phyloP scores from a whole-genome alignment of 2,888 invertebrate genomes.

The Diaprepes abbreviatus region DNA sequence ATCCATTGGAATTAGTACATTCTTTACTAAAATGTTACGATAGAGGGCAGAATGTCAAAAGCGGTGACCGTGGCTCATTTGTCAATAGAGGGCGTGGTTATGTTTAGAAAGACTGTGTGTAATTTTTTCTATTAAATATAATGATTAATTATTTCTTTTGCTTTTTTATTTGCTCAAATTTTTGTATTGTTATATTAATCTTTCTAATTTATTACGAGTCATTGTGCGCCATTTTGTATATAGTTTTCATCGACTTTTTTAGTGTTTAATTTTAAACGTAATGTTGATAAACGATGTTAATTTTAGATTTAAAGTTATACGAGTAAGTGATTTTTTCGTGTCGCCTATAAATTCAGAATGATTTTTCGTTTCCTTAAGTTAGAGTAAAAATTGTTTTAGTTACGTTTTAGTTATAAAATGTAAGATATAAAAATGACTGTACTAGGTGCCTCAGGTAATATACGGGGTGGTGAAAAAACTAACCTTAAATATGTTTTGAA shows the following conservation, averaged over 20 bases:
- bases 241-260: slow-evolving; percentile 7
- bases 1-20: too few species aligned
- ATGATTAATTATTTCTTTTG: background rate
- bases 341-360: too few species aligned
- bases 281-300: background rate
- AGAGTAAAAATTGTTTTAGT: slow-evolving; percentile 16
- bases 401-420: background rate
- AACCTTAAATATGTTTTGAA: too few species aligned
- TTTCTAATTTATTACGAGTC: slow-evolving; percentile 14
- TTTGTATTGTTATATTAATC: slow-evolving; percentile 11
- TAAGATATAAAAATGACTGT: slow-evolving; percentile 21
- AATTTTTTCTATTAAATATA: background rate
- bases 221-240: slow-evolving; percentile 23
- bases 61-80: too few species aligned
- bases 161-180: slow-evolving; percentile 23
- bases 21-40: too few species aligned
- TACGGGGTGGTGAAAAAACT: slow-evolving; percentile 2
- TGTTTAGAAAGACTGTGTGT: background rate
- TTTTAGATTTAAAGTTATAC: background rate
- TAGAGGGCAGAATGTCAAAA: too few species aligned
- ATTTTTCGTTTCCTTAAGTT: background rate
- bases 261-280: background rate
- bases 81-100: too few species aligned
- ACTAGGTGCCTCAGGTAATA: slow-evolving; percentile 27
- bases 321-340: too few species aligned